Base-by-base conservation (phyloP, 2,888 invertebrate species). In the Tetheella fluctuosa region DNA sequence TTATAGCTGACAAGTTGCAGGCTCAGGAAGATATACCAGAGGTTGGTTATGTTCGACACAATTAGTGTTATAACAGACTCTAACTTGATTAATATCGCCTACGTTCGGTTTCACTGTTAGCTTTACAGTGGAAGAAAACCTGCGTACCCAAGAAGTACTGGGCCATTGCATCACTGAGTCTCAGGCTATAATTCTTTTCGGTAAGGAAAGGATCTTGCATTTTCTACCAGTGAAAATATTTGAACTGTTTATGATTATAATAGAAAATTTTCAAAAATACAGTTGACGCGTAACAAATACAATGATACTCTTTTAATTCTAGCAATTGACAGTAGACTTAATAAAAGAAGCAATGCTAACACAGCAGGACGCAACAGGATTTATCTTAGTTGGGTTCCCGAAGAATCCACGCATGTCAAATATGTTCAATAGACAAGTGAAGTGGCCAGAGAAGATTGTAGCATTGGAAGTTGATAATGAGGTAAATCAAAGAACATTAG, bases 381-480 rank as follows among this genome's bases (percentile, higher is more conserved):
- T 91, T 73, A 89, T 94, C 20, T 79, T 94, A 52, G 94, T 94
- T 12, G 94, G 94, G 15, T 95, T 95, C 80, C 95, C 95, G 10
- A 91, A 88, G 77, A 94, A 90, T 60, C 86, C 86, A 13, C 89
- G 90, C 30, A 90, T 92, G 89, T 91, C 91, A n/a, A 86, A 75
- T 64, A 89, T 92, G 60, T 93, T 93, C 76, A 88, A 89, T 74
- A 81, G 84, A 62, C 92, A 93, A 67, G 91, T 93, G 58, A 93
- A 93, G 66, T 89, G 90, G 86, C 93, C 93, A 0, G 93, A 93
- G 73, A 93, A 93, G 79, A 80, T 93, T 0, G 92, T 93, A 30
- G 90, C 92, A 0, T 75, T 93, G 3, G 88, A 91, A 67, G 89
- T 93, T 15, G 93, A 92, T 54, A 88, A 87, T 69, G 92, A 92